Base-by-base conservation (phyloP, 2,113 vertebrate species). In the Scalopus aquaticus region DNA sequence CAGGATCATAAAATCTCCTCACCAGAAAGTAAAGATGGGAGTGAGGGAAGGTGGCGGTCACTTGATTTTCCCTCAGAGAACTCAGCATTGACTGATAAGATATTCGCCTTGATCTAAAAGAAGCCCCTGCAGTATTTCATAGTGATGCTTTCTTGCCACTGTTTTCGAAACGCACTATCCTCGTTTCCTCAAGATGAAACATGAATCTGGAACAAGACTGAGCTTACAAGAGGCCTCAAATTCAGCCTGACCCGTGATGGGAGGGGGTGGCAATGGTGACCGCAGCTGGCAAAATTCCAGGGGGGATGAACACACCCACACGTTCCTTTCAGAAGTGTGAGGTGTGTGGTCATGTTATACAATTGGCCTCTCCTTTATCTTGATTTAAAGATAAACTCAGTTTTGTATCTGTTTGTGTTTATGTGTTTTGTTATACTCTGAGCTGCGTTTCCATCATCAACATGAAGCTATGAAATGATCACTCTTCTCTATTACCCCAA, bases 61-160 rank as follows among this genome's bases (percentile, higher is more conserved):
- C 44, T 91, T 51, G 35, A 58, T 74, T 80, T 84, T 76, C 37
- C 79, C 82, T 67, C 54, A 73, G 82, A 86, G 78, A 96, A 37
- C 37, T 4, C n/a, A 80, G 46, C 6, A 2, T 16, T 49, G 58
- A 81, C 46, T 54, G 51, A 60, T 20, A 62, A 16, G 42, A 24
- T 24, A 20, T 13, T 56, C 67, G 6, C 62, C 70, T 28, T 64
- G 62, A 64, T 51, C 32, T 6, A 60, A 54, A 13, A 8, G 16
- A 56, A 74, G 64, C 15, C 60, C 30, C 0, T 0, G 13, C 58
- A 13, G 2, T 49, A 56, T 74, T 80, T 65, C 39, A 49, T n/a
- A 2, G 3, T 35, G 65, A 80, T 19, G 9, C 37, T 70, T 58
- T 28, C 64, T 73, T 72, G n/a, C 19, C 67, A 20, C 67, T 60